These are phyloP conservation scores for Oeneis ivallda DNA, from an alignment of 2,888 invertebrate species.

Conservation along the genomic window DNA sequence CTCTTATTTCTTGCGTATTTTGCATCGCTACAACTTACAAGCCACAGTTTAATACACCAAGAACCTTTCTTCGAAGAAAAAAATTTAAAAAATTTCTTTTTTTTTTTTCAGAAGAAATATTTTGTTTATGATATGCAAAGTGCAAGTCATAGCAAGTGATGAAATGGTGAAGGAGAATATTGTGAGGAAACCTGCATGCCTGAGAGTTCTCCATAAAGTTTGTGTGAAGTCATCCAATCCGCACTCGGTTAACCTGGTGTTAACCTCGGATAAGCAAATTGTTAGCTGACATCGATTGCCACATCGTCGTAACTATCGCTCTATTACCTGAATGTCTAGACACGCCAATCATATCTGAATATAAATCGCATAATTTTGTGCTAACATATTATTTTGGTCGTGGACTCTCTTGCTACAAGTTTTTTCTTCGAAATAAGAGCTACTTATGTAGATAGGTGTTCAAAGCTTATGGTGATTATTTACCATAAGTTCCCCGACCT, in stretches of 20 bases:
- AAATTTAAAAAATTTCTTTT: no score
- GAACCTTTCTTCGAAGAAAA: background rate
- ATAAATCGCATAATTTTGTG: background rate
- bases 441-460: slow-evolving; percentile 36
- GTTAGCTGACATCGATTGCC: no score
- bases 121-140: no score
- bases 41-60: slow-evolving; percentile 16
- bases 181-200: no score
- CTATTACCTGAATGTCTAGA: background rate
- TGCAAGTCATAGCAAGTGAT: no score
- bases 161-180: no score
- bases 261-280: no score
- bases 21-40: slow-evolving; percentile 2
- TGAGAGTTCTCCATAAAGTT: no score
- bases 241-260: no score
- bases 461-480: slow-evolving; percentile 40
- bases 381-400: background rate
- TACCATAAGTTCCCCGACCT: slow-evolving; percentile 57
- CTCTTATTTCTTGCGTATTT: background rate
- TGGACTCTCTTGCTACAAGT: slow-evolving; percentile 12
- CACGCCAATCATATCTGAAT: background rate
- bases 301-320: no score
- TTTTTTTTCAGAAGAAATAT: no score
- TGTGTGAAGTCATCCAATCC: no score
- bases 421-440: slow-evolving; percentile 32